phyloP scores from a whole-genome alignment of 2,888 invertebrate species.

The Conops quadrifasciatus region DNA sequence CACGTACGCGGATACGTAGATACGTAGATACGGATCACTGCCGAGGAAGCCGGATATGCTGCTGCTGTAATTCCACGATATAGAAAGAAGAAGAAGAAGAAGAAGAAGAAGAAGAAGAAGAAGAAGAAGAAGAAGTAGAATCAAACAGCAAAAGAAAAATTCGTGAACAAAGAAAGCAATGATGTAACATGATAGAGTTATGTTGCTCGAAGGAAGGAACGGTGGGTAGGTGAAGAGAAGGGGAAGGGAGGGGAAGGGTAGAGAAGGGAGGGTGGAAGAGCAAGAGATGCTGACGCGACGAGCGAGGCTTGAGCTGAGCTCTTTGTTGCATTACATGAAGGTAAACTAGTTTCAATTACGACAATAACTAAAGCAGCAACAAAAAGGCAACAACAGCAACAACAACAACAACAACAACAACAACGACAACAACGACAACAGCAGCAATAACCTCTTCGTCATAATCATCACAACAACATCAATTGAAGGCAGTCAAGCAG shows the following conservation, averaged over 20 bases:
- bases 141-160: slow-evolving; percentile 19
- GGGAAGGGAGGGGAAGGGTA: background rate
- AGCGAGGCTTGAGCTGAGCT: too few relatives aligned
- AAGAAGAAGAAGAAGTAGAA: slow-evolving; percentile 18
- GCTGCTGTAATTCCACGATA: slow-evolving; percentile 22
- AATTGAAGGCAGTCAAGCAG: slow-evolving; percentile 33
- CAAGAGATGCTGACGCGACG: too few relatives aligned
- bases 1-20: background rate
- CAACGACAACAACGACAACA: background rate
- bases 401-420: background rate
- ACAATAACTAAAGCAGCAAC: slow-evolving; percentile 25
- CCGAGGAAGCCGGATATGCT: slow-evolving; percentile 19
- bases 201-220: background rate
- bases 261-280: background rate
- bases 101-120: slow-evolving; percentile 11
- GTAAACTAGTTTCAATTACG: slow-evolving; percentile 38
- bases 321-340: slow-evolving; percentile 30
- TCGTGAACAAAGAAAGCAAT: slow-evolving; percentile 18
- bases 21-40: slow-evolving; percentile 11
- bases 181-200: slow-evolving; percentile 13
- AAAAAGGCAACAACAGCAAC: background rate
- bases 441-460: too few relatives aligned
- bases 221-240: background rate
- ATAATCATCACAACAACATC: background rate
- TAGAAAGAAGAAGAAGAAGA: slow-evolving; percentile 11